Base-by-base conservation (phyloP, 30 jellyfish, hydroid and myxozoan genomes). In the Aurelia sp. region DNA sequence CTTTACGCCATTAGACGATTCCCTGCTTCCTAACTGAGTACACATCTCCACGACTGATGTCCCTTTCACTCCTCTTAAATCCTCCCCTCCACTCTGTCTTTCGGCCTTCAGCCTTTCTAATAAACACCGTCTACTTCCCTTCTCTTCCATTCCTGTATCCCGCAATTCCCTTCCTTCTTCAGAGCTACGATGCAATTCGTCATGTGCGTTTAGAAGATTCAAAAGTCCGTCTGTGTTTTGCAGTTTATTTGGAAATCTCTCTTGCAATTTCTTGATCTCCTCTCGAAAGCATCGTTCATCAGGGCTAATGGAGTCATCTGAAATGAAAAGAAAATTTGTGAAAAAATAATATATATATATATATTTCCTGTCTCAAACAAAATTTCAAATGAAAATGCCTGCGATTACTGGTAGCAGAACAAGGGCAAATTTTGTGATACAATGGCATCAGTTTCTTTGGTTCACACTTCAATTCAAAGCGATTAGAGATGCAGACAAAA, bases 221-320 rank as follows among this genome's bases (percentile, higher is more conserved):
- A 78, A 77, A 18, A 88, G 89, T 74, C 87, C 96, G 70, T 78
- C 81, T 72, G 82, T 35, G 35, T 81, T 35, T 35, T 87, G 96
- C 85, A 91, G 52, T 62, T 91, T 91, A 2, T 80, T 70, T 35
- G 98, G 98, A 68, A 77, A 91, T 66, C 86, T 86, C 66, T 91
- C 85, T 44, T 85, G 93, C 8, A 91, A 70, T 51, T 37, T 65
- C 59, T 83, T 73, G 23, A 91, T 16, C 71, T 91, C 92, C 31
- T 91, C 98, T 73, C 89, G 86, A 70, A 91, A 91, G 47, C 19
- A 23, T 8, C 89, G 64, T 67, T 91, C 93, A 10, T 81, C 68
- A 4, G 98, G 98, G 22, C 98, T 91, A 23, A 53, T 91, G n/a
- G n/a, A 48, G 4, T 47, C 87, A 31, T 47, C 90, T 72, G 50